Base-by-base conservation (phyloP, 2,113 vertebrate genomes). In the Pluvialis apricaria region DNA sequence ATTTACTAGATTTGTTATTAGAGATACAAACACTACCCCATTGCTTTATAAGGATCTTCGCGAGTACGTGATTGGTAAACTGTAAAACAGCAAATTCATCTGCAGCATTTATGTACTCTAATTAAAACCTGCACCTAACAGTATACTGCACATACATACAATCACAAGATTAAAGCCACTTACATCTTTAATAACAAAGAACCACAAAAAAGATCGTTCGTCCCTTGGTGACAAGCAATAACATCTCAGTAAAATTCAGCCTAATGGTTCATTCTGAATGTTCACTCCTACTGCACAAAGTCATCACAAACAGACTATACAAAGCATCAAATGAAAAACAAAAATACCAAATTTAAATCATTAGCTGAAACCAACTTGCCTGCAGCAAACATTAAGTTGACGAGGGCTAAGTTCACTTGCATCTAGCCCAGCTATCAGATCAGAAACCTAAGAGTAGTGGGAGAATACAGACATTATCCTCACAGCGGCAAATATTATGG, bases 161-260 rank as follows among this genome's bases (percentile, higher is more conserved):
- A 34, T 29, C 17, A 31, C 34, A 69, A 47, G 15, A 65, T 44
- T 64, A 61, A 92, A 92, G 58, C 10, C 19, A 29, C 28, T 69
- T 45, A 61, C 3, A 5, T 42, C 36, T 75, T 58, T 45, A 89
- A 42, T 49, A 66, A 42, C 15, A 85, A 66, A 65, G 54, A 88
- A 90, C 44, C 18, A 36, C 6, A 1, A 4, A 82, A 78, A 82
- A 70, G 9, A 70, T 24, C 2, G 13, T 29, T 82, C 10, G 1
- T 24, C 60, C 40, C 61, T 36, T 42, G 18, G 54, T 75, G 34
- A 61, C 64, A 94, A 85, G 90, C 34, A 77, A 11, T 55, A 92
- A 77, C 47, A 88, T 88, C 52, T 88, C 29, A 85, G 90, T 60
- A 92, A 92, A 93, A 97, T 82, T 75, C 85, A 94, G 38, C 77